These are phyloP conservation scores for Bucorvus abyssinicus DNA, from an alignment of 2,797 vertebrate genomes.

Conservation along the genomic window DNA sequence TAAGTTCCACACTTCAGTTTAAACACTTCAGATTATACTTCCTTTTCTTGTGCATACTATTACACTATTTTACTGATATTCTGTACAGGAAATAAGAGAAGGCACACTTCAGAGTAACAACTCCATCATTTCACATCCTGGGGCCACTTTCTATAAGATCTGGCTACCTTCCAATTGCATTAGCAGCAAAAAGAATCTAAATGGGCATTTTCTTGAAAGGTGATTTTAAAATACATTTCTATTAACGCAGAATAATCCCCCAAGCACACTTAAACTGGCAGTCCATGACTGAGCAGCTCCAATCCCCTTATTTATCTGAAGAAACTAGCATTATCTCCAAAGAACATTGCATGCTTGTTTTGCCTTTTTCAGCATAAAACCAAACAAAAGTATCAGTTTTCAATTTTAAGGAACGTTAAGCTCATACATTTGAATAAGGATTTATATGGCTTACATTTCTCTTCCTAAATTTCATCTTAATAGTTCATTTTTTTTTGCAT, in stretches of 20 bases:
- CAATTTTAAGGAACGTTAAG: conserved; percentile 10
- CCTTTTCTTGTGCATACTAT: not conserved
- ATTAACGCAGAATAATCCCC: conserved; percentile 20
- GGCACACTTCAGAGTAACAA: not conserved
- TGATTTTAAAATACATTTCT: conserved; percentile 51
- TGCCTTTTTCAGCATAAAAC: not conserved
- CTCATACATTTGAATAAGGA: not conserved
- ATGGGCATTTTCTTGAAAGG: not conserved
- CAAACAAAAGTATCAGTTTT: conserved; percentile 18
- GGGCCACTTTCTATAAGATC: not conserved
- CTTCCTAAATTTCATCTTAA: not conserved
- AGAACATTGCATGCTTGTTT: not conserved
- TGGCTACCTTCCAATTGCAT: conserved; percentile 1
- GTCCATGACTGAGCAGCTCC: not conserved
- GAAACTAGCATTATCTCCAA: not conserved
- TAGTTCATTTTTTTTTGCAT: not conserved
- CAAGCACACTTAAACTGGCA: not conserved
- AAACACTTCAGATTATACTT: not conserved
- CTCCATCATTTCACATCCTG: not conserved
- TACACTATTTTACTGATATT: not conserved
- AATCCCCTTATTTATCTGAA: not conserved
- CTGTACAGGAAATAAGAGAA: not conserved
- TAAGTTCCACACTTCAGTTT: not conserved
- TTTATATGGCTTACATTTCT: not conserved
- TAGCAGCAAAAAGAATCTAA: conserved; percentile 22